Evolutionary conservation across 2,113 vertebrate genomes (phyloP).

Genomic region (Cyprinodon brontotheroides): DNA sequence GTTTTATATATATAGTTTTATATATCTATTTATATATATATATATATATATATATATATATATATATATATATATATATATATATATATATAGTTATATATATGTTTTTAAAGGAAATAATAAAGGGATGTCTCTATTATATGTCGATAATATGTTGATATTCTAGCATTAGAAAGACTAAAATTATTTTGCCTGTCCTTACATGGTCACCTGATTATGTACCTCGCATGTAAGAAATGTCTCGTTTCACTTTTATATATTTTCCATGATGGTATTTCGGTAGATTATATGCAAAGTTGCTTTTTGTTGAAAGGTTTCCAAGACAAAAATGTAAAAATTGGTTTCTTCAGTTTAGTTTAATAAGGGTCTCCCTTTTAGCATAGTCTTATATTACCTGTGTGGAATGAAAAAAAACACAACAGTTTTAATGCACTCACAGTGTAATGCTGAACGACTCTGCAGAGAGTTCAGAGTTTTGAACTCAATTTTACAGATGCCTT

Average conservation of each 20-base stretch:
- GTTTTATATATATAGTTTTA: no score
- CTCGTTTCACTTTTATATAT: not conserved
- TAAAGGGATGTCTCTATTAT: not conserved
- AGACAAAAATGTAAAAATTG: not conserved
- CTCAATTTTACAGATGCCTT: slow-evolving; percentile 68
- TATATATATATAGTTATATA: no score
- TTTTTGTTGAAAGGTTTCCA: not conserved
- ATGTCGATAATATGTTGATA: not conserved
- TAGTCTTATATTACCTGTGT: slow-evolving; percentile 16
- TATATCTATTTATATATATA: no score
- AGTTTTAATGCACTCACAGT: slow-evolving; percentile 34
- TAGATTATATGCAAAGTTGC: not conserved
- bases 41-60: no score
- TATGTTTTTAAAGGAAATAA: not conserved
- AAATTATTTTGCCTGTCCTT: not conserved
- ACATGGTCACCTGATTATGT: not conserved
- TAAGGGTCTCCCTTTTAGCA: not conserved
- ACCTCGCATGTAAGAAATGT: not conserved
- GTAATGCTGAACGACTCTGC: slow-evolving; percentile 65
- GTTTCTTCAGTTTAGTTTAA: not conserved
- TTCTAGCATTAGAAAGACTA: not conserved
- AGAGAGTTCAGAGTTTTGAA: slow-evolving; percentile 66
- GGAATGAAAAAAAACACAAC: slow-evolving; percentile 14
- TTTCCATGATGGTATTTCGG: not conserved
- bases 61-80: no score